Base-by-base conservation (phyloP, 2,888 invertebrate species). In the Oscheius sp. region DNA sequence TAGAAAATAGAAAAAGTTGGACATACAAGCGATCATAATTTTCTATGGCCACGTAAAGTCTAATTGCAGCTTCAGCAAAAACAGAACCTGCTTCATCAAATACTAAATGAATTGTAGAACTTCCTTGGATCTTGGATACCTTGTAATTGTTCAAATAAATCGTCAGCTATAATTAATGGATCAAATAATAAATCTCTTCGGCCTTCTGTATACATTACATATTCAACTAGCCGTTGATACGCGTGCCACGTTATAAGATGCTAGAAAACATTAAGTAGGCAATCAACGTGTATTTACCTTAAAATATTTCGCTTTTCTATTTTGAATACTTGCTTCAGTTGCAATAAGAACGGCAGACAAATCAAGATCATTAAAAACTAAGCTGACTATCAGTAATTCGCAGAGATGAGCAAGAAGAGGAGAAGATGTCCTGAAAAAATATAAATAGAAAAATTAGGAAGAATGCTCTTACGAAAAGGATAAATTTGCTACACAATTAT, bases 31-130 rank as follows among this genome's bases (percentile, higher is more conserved):
- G 23, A 55, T 55, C 25, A 23, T 55, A 55, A 25, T 55, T 13
- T 55, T 55, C 55, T 7, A 5, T 21, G 2, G 9, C 13, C 3
- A 55, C 13, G 13, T 18, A 25, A 2, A 55, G 3, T 13, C 55
- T 16, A 55, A 55, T 55, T 5, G 55, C 55, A 23, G 55, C 55
- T 55, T 55, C 55, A 23, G 13, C 55, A 55, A 55, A 61, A 41
- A 61, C 21, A 45, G 23, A 21, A 2, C n/a, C 43, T 23, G 7
- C 58, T 12, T 49, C 49, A 7, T 49, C 23, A 9, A 35, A 35
- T 55, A 23, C 55, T 13, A 55, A 21, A 55, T 13, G 2, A 41
- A 9, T 41, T 18, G 3, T 35, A 35, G 35, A 35, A 35, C 5
- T 6, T 35, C 35, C 9, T 35, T 9, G 3, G 9, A 35, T 6